Evolutionary conservation across 2,113 vertebrate species (phyloP).

Genomic region (Nothoprocta pentlandii): DNA sequence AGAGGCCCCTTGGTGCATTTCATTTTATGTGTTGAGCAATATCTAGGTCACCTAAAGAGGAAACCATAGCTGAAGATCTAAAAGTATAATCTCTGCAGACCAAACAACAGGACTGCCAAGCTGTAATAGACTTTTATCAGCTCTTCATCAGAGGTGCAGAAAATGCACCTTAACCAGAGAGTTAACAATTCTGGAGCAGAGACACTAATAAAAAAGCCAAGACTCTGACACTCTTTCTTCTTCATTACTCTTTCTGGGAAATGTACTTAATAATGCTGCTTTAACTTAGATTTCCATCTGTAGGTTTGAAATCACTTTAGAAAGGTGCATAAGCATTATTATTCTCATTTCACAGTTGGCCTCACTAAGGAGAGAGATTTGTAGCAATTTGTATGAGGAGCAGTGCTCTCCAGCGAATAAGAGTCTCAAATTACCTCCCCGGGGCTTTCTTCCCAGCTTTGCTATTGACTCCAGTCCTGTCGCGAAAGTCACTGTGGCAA

Average conservation of each 20-base stretch:
- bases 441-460: constrained; percentile 8
- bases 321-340: constrained; percentile 56
- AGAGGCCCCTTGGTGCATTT: background rate
- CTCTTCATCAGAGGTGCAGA: background rate
- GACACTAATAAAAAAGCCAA: constrained; percentile 13
- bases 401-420: constrained; percentile 14
- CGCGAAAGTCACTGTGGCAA: background rate
- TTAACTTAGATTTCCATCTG: constrained; percentile 49
- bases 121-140: background rate
- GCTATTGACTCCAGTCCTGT: background rate
- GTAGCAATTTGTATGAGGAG: constrained; percentile 55
- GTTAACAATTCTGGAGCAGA: background rate
- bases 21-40: background rate
- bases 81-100: background rate
- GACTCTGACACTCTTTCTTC: background rate
- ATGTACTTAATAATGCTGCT: constrained; percentile 41
- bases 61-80: background rate
- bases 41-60: background rate
- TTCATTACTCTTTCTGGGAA: constrained; percentile 17
- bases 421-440: constrained; percentile 39
- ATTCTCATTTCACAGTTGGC: constrained; percentile 65
- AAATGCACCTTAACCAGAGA: background rate
- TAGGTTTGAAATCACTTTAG: constrained; percentile 58
- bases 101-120: background rate
- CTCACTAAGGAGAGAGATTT: constrained; percentile 55